These are phyloP conservation scores for Prosapia bicincta DNA, from an alignment of 2,888 invertebrate genomes.

Conservation along the genomic window DNA sequence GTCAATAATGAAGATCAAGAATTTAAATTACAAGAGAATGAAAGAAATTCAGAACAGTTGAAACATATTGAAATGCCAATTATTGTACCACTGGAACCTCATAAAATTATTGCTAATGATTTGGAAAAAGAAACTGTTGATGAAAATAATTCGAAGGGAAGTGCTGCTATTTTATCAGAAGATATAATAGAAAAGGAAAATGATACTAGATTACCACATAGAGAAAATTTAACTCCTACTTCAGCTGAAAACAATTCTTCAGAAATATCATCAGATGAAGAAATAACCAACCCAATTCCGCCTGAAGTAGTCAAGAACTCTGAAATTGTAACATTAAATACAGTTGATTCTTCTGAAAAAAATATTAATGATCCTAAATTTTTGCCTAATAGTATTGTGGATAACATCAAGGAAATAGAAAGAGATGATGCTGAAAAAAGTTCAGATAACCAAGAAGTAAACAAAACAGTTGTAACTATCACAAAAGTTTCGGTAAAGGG, in stretches of 20 bases:
- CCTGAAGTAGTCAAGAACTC: not conserved
- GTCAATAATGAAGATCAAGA: not conserved
- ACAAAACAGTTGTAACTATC: constrained; percentile 24
- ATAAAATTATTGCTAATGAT: not conserved
- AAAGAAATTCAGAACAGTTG: not conserved
- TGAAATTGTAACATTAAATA: not conserved
- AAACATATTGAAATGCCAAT: not conserved
- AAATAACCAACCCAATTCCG: not conserved
- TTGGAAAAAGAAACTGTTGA: not conserved
- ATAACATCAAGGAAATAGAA: too few species aligned
- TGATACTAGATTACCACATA: constrained; percentile 27
- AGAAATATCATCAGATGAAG: not conserved
- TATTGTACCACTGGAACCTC: not conserved
- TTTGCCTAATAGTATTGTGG: constrained; percentile 35
- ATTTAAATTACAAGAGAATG: not conserved
- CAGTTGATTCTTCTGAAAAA: not conserved
- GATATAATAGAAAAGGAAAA: constrained; percentile 22
- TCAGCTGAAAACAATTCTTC: not conserved
- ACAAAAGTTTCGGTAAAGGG: not conserved
- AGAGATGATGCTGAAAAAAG: constrained; percentile 35
- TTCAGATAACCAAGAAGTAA: constrained; percentile 28
- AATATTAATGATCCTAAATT: constrained; percentile 31
- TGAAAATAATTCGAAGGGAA: not conserved
- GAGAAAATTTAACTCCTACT: not conserved
- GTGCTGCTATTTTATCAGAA: not conserved